Evolutionary conservation across 2,888 invertebrate species (phyloP), one percentile per base, ranked within the genome.

Genomic region (Iphiclides podalirius): DNA sequence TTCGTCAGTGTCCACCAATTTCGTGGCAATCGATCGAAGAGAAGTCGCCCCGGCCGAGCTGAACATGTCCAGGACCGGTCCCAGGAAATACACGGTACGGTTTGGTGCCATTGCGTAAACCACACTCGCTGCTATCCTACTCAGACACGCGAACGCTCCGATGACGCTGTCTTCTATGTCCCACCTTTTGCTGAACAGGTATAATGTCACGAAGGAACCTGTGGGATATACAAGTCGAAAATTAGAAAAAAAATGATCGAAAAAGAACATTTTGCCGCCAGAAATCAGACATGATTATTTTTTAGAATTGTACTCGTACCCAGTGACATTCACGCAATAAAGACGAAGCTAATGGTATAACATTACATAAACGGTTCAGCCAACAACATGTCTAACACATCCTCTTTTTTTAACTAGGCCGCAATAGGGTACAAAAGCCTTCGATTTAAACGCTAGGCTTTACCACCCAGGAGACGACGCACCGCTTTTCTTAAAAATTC

Each of bases 21-120:
- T 91, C 0, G 91, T 90, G 11, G 89, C 90, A 34, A 91, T 89
- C 0, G 91, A 91, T 53, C 91, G 75, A 54, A 91, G 73, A 0
- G 90, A 90, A 1, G 91, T 90, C 1, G 90, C 88, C 0, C 89
- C 90, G 0, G 91, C 90, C 0, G 90, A 88, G 54, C 90, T 90
- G 59, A 90, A 88, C 75, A 91, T 82, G 46, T 90, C 90, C 65
- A 90, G 72, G 23, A 88, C 67, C 4, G 90, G 90, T 13, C 90
- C 91, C 44, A 90, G 61, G 73, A 90, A 90, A 72, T 90, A 89
- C 45, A 89, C 64, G 0, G 79, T 76, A 28, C 83, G 68, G 7
- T 66, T 76, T 0, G 85, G 84, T 0, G 90, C 90, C 55, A 90
- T 60, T 0, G 90, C 89, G 63, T 90, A 91, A 23, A 89, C 76